These are phyloP conservation scores for Limnephilus rhombicus DNA, from an alignment of 2,888 invertebrate species.

Conservation along the genomic window DNA sequence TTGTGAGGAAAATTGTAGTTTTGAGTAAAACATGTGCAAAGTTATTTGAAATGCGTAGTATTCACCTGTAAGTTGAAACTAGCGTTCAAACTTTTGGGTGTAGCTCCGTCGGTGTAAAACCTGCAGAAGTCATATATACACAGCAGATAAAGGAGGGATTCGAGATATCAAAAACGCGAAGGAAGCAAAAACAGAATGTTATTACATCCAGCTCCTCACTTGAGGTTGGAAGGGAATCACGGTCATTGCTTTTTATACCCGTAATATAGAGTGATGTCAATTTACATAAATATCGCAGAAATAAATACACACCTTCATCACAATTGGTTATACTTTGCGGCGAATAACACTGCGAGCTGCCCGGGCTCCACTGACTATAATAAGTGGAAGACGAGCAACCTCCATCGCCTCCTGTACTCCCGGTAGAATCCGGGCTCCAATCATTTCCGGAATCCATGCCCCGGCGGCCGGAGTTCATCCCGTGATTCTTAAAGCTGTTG, in stretches of 20 bases:
- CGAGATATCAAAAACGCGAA: no score
- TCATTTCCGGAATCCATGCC: conserved; percentile 70
- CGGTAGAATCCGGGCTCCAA: conserved; percentile 75
- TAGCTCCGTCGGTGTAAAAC: no score
- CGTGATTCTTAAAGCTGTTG: conserved; percentile 43
- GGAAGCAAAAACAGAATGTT: no score
- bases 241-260: not conserved
- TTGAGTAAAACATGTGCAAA: no score
- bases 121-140: no score
- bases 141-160: no score
- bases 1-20: no score
- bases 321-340: conserved; percentile 70
- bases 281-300: not conserved
- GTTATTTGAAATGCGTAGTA: no score
- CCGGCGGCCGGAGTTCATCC: not conserved
- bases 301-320: conserved; percentile 60
- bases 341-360: conserved; percentile 75
- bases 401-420: conserved; percentile 71
- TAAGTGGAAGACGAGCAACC: conserved; percentile 72
- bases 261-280: not conserved
- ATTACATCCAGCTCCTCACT: not conserved
- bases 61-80: no score
- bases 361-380: conserved; percentile 78
- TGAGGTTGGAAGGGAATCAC: not conserved
- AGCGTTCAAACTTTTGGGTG: no score